Evolutionary conservation across 2,113 vertebrate species (phyloP), one percentile per base, ranked within the genome.

Genomic region (Coryphaenoides rupestris): DNA sequence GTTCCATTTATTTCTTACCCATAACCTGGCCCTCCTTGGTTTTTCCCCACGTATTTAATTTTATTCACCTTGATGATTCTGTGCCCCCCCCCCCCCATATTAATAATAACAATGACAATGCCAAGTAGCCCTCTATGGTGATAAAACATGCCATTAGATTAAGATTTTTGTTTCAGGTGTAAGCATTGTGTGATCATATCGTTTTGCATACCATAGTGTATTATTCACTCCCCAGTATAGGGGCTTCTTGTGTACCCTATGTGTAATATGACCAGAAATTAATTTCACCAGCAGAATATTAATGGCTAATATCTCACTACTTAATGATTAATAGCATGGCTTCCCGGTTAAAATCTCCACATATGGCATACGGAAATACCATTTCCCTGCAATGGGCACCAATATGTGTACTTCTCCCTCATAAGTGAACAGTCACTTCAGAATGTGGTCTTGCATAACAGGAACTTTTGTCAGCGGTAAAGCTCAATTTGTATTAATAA

Each of bases 161-260:
- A 21, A 0, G n/a, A 59, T 40, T 40, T 3, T 33, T 40, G 19
- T 3, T 33, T 33, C 19, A 7, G 9, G 13, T 12, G 21, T 22
- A 24, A 3, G 53, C 19, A 55, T 17, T 17, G 22, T 26, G 23
- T 57, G 55, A 57, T 26, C 23, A 28, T 57, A 57, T 57, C 22
- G 14, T 56, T 26, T 12, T 16, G 10, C 33, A 19, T 19, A 21
- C 59, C 56, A n/a, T n/a, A 6, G 28, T 54, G 21, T 54, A 21
- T 7, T 54, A 19, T 12, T 21, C 46, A 52, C 21, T 24, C 46
- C 22, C 66, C 12, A 66, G 50, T 26, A 10, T 64, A 47, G 58
- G 9, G 33, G 33, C 33, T 50, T n/a, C n/a, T 50, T 13, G 16
- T n/a, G 9, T 17, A 50, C 17, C 17, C 17, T 49, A 17, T n/a